These are phyloP conservation scores for Choloepus didactylus DNA, from an alignment of 2,797 vertebrate species.

Conservation along the genomic window DNA sequence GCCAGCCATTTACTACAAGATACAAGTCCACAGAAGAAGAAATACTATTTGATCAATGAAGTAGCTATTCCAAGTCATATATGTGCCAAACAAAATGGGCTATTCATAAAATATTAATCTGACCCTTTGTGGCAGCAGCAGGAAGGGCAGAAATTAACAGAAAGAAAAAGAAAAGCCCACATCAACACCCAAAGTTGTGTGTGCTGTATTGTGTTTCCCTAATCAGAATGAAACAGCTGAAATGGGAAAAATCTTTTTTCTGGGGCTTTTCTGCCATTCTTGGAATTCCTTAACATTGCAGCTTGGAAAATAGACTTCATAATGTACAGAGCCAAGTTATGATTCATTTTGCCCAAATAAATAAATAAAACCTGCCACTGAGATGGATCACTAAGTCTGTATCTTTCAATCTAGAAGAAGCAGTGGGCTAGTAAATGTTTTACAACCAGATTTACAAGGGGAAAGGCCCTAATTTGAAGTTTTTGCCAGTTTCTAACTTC, in stretches of 20 bases:
- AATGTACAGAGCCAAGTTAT: background rate
- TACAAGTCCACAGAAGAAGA: background rate
- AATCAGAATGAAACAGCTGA: constrained; percentile 57
- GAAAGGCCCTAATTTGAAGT: background rate
- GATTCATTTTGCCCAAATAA: constrained; percentile 56
- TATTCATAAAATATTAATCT: constrained; percentile 17
- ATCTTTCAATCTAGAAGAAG: background rate
- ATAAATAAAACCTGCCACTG: constrained; percentile 38
- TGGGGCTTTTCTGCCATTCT: constrained; percentile 16
- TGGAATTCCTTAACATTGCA: constrained; percentile 49
- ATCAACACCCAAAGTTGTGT: background rate
- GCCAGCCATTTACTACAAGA: background rate
- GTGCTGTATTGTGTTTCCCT: background rate
- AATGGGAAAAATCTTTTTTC: constrained; percentile 34
- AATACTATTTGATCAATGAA: background rate
- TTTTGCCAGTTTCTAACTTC: background rate
- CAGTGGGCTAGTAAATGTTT: background rate
- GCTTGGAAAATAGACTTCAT: constrained; percentile 17
- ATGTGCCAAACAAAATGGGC: background rate
- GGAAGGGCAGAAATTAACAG: background rate
- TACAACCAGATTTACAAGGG: background rate
- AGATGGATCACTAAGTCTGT: constrained; percentile 1
- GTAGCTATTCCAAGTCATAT: background rate
- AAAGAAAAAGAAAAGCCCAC: background rate
- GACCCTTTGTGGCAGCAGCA: background rate